Percentiles rank a stretch among this genome's conserved stretches.
Conservation (phyloP, 2,797 vertebrate species). For the Bovichtus diacanthus region DNA sequence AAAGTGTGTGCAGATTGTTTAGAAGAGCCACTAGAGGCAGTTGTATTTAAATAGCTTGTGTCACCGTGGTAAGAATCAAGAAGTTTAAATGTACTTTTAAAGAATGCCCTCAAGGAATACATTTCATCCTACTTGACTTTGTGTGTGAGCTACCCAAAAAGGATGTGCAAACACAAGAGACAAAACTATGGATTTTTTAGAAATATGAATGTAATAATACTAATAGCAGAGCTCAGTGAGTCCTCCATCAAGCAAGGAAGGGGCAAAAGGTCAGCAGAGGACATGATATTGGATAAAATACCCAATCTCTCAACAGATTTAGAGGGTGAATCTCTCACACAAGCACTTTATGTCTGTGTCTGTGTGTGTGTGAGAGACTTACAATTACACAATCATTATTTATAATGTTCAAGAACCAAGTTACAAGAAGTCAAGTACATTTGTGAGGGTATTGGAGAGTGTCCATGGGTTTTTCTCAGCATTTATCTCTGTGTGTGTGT, state of each 20-base stretch:
- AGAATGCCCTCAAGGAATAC: background rate
- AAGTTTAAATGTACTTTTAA: background rate
- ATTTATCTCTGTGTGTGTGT: constrained; percentile 22
- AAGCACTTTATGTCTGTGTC: background rate
- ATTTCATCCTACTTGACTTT: constrained; percentile 29
- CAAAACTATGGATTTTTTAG: background rate
- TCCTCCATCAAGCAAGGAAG: background rate
- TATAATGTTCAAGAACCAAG: background rate
- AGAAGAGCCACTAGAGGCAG: background rate
- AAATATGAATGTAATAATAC: background rate
- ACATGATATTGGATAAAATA: background rate
- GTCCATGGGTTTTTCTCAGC: constrained; percentile 1
- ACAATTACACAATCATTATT: background rate
- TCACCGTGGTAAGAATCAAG: background rate
- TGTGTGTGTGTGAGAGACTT: background rate
- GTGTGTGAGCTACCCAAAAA: background rate
- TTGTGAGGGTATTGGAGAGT: background rate
- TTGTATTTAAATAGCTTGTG: constrained; percentile 3
- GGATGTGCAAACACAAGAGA: background rate
- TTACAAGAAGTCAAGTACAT: background rate
- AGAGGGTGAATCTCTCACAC: background rate
- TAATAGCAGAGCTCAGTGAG: background rate
- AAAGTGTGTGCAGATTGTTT: background rate
- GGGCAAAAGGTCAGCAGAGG: background rate
- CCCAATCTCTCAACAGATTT: background rate